Evolutionary conservation across 2,113 vertebrate species (phyloP), one percentile per base, ranked within the genome.

Genomic region (Cisticola juncidis): DNA sequence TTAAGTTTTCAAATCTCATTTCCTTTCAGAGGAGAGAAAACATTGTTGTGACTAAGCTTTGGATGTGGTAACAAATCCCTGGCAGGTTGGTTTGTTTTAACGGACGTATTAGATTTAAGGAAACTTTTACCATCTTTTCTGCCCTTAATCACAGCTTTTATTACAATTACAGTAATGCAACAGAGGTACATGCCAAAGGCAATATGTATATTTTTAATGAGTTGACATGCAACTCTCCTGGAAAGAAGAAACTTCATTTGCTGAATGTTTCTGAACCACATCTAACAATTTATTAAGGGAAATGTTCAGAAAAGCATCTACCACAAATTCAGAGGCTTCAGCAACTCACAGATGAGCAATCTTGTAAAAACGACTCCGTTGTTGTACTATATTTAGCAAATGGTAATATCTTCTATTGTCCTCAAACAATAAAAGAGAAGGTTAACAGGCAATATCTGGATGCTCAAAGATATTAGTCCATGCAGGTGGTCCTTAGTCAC

Each of bases 1-100:
- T 94, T 94, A 96, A 90, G 38, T 92, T 97, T 97, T 97, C 91
- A 94, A 94, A 95, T 94, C 95, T 95, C 93, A 97, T 97, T 97
- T 97, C 96, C 96, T 97, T 95, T 76, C 71, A 95, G 85, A 94
- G 82, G 77, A 97, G 93, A 97, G 92, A 97, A 97, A 97, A 97
- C 95, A 96, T 96, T 95, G 95, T 97, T 96, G 96, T 97, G 97
- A 97, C 96, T 97, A 97, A 97, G 92, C 84, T 95, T 91, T 93
- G 95, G 97, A 97, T 95, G 91, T 94, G 71, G 97, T 89, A 97
- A 97, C 93, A 90, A 96, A 95, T 95, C 96, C 95, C 95, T 97
- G 97, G 97, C 97, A 97, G 89, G 87, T 96, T 91, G 84, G 89
- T 90, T 94, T 97, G 93, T 97, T 96, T 96, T 94, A 97, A 92